These are phyloP conservation scores for Hippolais icterina DNA, from an alignment of 2,113 vertebrate genomes.

Conservation along the genomic window DNA sequence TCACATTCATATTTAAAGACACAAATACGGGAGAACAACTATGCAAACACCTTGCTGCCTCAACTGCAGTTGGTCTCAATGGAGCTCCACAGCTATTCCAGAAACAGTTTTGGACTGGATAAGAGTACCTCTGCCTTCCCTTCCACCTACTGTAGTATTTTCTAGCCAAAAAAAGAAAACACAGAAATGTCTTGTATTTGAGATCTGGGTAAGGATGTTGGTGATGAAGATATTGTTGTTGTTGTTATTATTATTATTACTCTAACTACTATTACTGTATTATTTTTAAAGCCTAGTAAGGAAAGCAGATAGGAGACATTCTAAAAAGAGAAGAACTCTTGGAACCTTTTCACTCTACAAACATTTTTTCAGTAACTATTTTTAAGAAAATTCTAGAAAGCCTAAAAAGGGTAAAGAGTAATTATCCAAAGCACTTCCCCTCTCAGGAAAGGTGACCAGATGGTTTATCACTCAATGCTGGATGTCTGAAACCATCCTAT, in stretches of 20 bases:
- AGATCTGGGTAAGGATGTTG: background rate
- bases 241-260: background rate
- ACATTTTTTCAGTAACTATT: background rate
- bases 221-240: background rate
- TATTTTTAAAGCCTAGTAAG: background rate
- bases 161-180: background rate
- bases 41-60: background rate
- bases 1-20: background rate
- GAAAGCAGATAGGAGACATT: background rate
- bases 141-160: background rate
- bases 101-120: background rate
- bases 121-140: background rate
- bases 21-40: background rate
- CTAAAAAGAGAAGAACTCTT: background rate
- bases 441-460: background rate
- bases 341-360: background rate
- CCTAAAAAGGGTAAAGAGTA: background rate
- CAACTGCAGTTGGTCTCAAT: background rate
- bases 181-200: background rate
- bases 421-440: background rate
- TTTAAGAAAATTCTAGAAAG: background rate
- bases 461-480: background rate
- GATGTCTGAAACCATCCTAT: background rate
- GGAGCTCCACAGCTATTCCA: background rate
- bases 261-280: background rate